A percentile compares a stretch with the other conserved stretches of the same genome.
Conservation (phyloP, 2,113 vertebrate species). For the Rhinichthys klamathensis region DNA sequence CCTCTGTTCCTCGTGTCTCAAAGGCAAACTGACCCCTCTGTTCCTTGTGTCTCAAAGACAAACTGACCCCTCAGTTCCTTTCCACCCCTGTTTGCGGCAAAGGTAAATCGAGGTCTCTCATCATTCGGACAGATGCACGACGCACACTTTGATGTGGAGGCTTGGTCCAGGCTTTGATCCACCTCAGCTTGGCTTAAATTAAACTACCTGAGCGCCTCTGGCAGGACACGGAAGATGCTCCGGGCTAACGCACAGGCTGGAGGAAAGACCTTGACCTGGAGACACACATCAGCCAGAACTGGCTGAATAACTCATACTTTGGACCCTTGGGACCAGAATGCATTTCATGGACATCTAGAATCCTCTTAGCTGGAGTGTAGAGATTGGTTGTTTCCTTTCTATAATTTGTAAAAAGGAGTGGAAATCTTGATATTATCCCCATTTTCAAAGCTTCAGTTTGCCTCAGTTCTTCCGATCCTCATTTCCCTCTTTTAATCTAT, state of each 20-base stretch:
- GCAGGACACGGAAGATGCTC: constrained; percentile 42
- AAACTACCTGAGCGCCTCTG: constrained; percentile 47
- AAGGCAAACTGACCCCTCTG: constrained; percentile 20
- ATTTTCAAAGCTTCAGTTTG: neutral
- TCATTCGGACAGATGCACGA: constrained; percentile 37
- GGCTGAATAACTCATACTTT: constrained; percentile 23
- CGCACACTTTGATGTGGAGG: constrained; percentile 53
- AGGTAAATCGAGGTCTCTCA: constrained; percentile 54
- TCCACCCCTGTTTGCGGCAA: constrained; percentile 31
- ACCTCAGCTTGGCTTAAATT: constrained; percentile 54
- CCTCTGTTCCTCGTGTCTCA: neutral
- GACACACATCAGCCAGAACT: constrained; percentile 24
- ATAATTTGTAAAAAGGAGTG: neutral
- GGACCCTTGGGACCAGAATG: neutral
- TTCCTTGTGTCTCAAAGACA: constrained; percentile 14
- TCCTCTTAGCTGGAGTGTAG: neutral
- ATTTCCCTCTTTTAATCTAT: neutral
- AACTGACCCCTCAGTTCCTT: constrained; percentile 7
- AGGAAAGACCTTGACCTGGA: constrained; percentile 31
- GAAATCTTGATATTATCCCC: neutral
- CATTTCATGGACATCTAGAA: neutral
- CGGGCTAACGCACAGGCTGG: constrained; percentile 44
- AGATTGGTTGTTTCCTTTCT: neutral
- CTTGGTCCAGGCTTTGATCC: constrained; percentile 54
- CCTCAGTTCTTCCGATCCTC: neutral